Evolutionary conservation across 2,797 vertebrate genomes (phyloP).

Genomic region (Ibycter americanus): DNA sequence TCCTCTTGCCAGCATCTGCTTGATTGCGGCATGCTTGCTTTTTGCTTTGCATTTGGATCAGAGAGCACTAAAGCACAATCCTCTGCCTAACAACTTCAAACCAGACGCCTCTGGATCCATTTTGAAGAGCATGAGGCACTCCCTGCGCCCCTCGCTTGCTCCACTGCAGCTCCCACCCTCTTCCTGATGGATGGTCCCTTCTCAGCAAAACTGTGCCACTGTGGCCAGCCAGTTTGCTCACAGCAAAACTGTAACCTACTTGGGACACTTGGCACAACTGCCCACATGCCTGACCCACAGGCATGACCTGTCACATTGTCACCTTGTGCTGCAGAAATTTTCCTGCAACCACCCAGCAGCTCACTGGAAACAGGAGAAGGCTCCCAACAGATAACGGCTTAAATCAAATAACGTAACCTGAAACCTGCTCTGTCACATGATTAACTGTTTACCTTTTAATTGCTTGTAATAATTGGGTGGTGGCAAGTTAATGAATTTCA

Average conservation of each 20-base stretch:
- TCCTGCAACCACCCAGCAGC: background rate
- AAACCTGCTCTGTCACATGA: background rate
- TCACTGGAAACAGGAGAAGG: background rate
- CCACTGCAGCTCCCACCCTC: background rate
- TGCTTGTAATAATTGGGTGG: background rate
- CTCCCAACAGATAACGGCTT: background rate
- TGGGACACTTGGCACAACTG: rapidly evolving
- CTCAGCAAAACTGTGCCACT: rapidly evolving
- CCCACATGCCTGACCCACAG: background rate
- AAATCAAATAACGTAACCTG: background rate
- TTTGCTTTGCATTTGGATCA: background rate
- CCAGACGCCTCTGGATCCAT: background rate
- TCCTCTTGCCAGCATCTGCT: background rate
- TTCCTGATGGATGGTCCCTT: background rate
- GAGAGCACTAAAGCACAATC: background rate
- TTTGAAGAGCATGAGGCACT: background rate
- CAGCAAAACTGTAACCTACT: background rate
- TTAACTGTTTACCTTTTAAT: slow-evolving; percentile 16
- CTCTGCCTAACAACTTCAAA: background rate
- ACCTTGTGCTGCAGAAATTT: background rate
- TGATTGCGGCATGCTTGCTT: background rate
- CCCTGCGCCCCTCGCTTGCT: background rate
- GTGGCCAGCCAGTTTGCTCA: rapidly evolving
- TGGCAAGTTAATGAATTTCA: slow-evolving; percentile 19
- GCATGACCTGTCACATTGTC: background rate